Conservation (phyloP, 2,888 invertebrate species). For the Hirtodrosophila confusa region DNA sequence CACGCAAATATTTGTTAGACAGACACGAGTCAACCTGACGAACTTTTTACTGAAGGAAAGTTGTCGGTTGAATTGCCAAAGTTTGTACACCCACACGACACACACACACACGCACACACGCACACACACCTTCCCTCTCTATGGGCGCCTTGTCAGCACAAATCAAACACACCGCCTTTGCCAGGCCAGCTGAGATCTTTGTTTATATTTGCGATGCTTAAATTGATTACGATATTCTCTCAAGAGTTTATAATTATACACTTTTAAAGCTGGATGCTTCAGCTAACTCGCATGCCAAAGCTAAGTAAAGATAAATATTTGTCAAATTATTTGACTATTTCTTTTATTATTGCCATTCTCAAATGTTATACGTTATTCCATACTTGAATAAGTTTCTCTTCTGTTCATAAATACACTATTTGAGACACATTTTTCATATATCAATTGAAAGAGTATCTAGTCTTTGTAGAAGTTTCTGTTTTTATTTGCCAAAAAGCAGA, state of each 20-base stretch:
- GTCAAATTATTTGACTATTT: too few relatives aligned
- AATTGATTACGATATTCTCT: constrained; percentile 59
- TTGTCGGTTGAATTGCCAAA: constrained; percentile 52
- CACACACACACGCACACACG: constrained; percentile 1
- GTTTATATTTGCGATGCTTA: constrained; percentile 56
- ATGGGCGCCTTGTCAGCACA: constrained; percentile 32
- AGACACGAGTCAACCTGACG: constrained; percentile 49
- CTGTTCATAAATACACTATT: too few relatives aligned
- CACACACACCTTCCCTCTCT: constrained; percentile 6
- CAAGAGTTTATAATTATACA: constrained; percentile 44
- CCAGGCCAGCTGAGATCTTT: constrained; percentile 42
- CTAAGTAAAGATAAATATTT: too few relatives aligned
- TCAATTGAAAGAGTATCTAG: constrained; percentile 24
- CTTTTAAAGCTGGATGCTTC: constrained; percentile 1
- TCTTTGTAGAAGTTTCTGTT: neutral
- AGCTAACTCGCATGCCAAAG: neutral
- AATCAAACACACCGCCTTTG: constrained; percentile 53
- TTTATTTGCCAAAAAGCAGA: constrained; percentile 32
- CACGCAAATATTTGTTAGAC: constrained; percentile 57
- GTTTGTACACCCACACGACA: constrained; percentile 23
- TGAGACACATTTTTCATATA: too few relatives aligned
- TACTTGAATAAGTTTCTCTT: too few relatives aligned
- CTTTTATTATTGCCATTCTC: too few relatives aligned
- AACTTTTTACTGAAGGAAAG: constrained; percentile 44
- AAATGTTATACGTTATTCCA: too few relatives aligned